phyloP scores from a whole-genome alignment of 2,113 vertebrate genomes.

The Struthio camelus region DNA sequence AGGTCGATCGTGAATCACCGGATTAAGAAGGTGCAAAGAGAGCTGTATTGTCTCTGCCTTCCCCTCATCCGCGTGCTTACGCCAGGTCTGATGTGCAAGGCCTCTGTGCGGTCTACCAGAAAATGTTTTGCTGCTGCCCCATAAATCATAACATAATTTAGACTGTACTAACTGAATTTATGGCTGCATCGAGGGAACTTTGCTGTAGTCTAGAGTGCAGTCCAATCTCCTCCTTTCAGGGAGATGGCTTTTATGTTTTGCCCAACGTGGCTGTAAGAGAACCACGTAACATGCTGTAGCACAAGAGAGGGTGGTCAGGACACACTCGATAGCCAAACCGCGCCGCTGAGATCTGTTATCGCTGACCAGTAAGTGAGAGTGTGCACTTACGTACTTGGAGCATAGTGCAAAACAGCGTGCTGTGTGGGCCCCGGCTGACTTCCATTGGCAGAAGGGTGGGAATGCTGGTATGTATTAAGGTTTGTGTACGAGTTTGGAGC shows the following conservation, averaged over 20 bases:
- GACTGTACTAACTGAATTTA: not conserved
- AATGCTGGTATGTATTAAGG: not conserved
- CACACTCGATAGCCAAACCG: not conserved
- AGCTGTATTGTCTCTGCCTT: not conserved
- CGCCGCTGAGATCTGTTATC: not conserved
- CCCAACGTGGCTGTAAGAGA: not conserved
- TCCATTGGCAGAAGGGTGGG: not conserved
- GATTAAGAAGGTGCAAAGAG: not conserved
- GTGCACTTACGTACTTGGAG: not conserved
- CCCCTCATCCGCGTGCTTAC: not conserved
- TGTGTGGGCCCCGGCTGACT: not conserved
- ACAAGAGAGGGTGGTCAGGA: not conserved
- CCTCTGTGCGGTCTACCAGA: not conserved
- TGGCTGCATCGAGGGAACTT: not conserved
- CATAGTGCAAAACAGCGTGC: not conserved
- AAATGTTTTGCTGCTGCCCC: not conserved
- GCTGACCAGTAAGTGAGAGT: not conserved
- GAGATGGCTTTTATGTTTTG: not conserved
- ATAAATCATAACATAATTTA: not conserved
- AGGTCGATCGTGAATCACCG: not conserved
- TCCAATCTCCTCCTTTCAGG: not conserved
- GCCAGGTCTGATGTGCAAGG: not conserved
- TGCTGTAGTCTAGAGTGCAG: rapidly evolving
- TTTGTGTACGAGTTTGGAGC: not conserved
- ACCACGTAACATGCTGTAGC: not conserved